Base-by-base conservation (phyloP, 1,140 invertebrate species). In the Copidosoma floridanum region DNA sequence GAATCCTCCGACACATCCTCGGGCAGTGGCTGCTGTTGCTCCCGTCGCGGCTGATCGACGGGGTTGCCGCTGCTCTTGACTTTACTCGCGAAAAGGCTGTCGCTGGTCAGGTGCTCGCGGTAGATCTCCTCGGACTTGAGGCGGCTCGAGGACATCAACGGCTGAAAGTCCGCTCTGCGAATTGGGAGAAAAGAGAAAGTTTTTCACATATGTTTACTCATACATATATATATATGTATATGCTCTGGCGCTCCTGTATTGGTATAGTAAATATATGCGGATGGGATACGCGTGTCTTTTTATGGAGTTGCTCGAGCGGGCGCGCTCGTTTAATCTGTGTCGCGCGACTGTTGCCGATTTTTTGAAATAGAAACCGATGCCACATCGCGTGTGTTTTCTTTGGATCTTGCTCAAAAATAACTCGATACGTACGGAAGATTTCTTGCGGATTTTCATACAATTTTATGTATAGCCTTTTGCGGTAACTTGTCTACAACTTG, bases 41-140 rank as follows among this genome's bases (percentile, higher is more conserved):
- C 43, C 8, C 14, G 12, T 26, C 16, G n/a, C 48, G 8, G 27
- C 14, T 27, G 23, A 41, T 4, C 41, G 40, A 18, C 46, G 54
- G 1, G 41, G 46, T 24, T 62, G 57, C 37, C 46, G 37, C 1
- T 38, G 55, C 35, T 62, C 11, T 20, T 43, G 2, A 57, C 6
- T 35, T 38, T 5, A 41, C 63, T 53, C 3, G 44, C 35, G 18
- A 75, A 74, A 0, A 76, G 56, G 47, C 70, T 77, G 26, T 77
- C 74, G 26, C 68, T 75, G 11, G 23, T 20, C 6, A 71, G n/a
- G 38, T 66, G 62, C 14, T 76, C 74, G 4, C 69, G 69, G 46
- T 70, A 71, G 21, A 71, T 65, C n/a, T 73, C 69, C 53, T 76
- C 75, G 5, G 72, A 72, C 12, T 66, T 71, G 24, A 72, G 55